Base-by-base conservation (phyloP, 2,888 invertebrate genomes). In the Notodonta ziczac region DNA sequence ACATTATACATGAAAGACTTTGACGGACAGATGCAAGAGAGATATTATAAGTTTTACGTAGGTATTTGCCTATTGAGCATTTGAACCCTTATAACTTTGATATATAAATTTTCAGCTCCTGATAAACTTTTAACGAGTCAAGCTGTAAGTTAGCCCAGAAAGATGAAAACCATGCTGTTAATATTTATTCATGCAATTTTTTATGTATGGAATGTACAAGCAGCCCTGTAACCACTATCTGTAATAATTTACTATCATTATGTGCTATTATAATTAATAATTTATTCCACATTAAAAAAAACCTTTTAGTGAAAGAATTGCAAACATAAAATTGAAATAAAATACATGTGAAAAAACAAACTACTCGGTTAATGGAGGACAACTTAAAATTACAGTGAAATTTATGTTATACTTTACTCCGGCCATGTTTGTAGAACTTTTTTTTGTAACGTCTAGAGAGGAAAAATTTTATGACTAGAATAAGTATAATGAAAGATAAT, bases 401-500 rank as follows among this genome's bases (percentile, higher is more conserved):
- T 64, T 61, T 70, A 69, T 84, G 77, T 94, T 94, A 96, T 84
- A 96, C 96, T 93, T 96, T 97, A 76, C 96, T 96, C 76, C 96
- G 88, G 69, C 95, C 96, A 90, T 96, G 96, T 76, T 95, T 94
- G 86, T 96, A 96, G 75, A 94, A 88, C 88, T 96, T 97, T 88
- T 96, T 97, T 82, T 95, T 96, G 86, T 97, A 96, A 77, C 95
- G 94, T 84, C 95, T 95, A 75, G 95, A 95, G 73, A 97, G 94
- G 86, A 98, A 97, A 86, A 96, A 95, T 81, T 96, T 95, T 80
- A 97, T 95, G 70, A 97, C 96, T 81, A 97, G 83, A 76, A 96
- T 93, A 85, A 98, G 94, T 86, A 97, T 96, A 76, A 95, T 87
- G 80, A 96, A 96, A 84, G 97, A 97, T 83, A 95, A 95, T 79